Evolutionary conservation across 2,888 invertebrate genomes (phyloP).

Genomic region (Ptychoptera contaminata): DNA sequence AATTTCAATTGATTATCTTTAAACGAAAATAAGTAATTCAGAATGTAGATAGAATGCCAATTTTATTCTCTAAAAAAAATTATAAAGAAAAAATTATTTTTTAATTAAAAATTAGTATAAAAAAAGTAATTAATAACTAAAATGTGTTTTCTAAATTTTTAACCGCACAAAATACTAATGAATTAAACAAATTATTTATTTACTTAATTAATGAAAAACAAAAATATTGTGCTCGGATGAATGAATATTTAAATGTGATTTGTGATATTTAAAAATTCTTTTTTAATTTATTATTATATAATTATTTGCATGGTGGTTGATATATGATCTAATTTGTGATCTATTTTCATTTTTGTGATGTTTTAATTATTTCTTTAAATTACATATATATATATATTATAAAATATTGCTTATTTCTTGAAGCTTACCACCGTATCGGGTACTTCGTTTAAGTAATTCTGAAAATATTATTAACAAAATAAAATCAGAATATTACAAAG

Average conservation of each 20-base stretch:
- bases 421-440: constrained; percentile 29
- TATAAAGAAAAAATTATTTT: no score
- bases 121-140: no score
- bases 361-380: neutral
- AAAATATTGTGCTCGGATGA: neutral
- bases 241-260: neutral
- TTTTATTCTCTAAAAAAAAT: no score
- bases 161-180: no score
- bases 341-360: neutral
- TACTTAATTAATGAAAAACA: no score
- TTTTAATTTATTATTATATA: neutral
- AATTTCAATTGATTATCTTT: no score
- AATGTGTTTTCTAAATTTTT: no score
- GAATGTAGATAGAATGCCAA: no score
- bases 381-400: neutral
- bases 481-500: constrained; percentile 1
- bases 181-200: no score
- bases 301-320: neutral
- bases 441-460: constrained; percentile 32
- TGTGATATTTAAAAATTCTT: neutral
- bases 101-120: no score
- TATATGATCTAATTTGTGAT: neutral
- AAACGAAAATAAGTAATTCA: no score
- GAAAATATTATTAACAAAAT: constrained; percentile 18
- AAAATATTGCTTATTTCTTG: constrained; percentile 19